Evolutionary conservation across 1,140 invertebrate genomes (phyloP).

Genomic region (Delia radicum): DNA sequence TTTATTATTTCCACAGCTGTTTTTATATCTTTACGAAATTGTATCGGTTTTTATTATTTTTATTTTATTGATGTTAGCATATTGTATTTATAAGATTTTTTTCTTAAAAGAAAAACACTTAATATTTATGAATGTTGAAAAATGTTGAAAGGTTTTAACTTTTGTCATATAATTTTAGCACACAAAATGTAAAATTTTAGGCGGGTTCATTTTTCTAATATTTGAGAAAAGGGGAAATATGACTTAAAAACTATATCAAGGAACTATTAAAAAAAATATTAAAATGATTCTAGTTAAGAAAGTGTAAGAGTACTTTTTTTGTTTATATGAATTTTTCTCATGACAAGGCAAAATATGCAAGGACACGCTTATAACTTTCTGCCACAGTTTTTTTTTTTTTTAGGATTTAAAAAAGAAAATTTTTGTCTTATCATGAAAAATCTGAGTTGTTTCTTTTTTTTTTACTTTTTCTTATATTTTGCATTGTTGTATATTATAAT

Average conservation of each 20-base stretch:
- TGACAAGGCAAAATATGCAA: not conserved
- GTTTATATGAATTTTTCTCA: not conserved
- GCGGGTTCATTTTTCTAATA: not conserved
- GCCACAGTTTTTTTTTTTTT: not conserved
- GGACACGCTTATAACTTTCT: not conserved
- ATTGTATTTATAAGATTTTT: not conserved
- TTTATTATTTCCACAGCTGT: too few species aligned
- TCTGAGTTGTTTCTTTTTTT: not conserved
- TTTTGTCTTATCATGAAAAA: not conserved
- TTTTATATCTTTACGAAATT: too few species aligned
- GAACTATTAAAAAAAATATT: not conserved
- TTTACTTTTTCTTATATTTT: not conserved
- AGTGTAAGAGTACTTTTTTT: not conserved
- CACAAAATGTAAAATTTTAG: not conserved
- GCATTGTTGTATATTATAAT: too few species aligned
- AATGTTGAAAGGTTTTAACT: too few species aligned
- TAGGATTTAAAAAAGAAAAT: not conserved
- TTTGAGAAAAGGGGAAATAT: not conserved
- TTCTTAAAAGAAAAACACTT: not conserved
- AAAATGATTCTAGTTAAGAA: not conserved
- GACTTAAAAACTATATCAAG: not conserved
- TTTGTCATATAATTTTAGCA: too few species aligned
- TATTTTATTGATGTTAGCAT: not conserved
- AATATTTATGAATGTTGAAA: too few species aligned
- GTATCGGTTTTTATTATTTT: too few species aligned